Conservation (phyloP, 2,113 vertebrate species). For the Hydrolagus affinis region DNA sequence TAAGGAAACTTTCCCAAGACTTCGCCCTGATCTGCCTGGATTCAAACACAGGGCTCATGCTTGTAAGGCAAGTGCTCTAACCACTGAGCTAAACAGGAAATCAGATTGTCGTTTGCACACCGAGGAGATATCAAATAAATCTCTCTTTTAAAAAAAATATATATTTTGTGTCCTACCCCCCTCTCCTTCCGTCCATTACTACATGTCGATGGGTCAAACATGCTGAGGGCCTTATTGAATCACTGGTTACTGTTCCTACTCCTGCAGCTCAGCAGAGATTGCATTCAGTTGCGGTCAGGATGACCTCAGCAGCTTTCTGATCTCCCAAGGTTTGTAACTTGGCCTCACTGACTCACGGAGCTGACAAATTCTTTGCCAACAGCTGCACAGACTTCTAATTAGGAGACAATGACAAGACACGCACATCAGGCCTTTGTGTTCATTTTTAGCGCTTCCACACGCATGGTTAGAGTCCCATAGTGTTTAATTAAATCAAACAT, state of each 20-base stretch:
- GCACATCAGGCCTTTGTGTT: neutral
- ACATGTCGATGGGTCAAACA: neutral
- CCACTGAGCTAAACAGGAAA: no score
- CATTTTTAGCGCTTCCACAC: neutral
- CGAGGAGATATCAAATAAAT: no score
- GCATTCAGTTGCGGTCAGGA: neutral
- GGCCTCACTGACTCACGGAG: neutral
- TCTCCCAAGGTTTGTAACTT: neutral
- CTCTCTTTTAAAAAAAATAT: no score
- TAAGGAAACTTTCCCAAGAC: no score
- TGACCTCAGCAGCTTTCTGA: slow-evolving; percentile 2
- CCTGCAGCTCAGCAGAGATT: neutral
- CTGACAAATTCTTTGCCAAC: neutral
- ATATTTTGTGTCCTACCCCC: no score
- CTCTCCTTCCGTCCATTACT: neutral
- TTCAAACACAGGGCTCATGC: no score
- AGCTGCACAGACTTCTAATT: neutral
- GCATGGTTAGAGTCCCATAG: no score
- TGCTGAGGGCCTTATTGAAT: neutral
- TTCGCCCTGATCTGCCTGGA: no score
- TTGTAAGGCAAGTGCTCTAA: no score
- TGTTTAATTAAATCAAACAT: no score
- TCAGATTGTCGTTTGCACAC: no score
- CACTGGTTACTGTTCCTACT: neutral
- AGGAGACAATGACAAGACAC: neutral